Evolutionary conservation across 2,797 vertebrate species (phyloP).

Genomic region (Neopelma chrysocephalum): DNA sequence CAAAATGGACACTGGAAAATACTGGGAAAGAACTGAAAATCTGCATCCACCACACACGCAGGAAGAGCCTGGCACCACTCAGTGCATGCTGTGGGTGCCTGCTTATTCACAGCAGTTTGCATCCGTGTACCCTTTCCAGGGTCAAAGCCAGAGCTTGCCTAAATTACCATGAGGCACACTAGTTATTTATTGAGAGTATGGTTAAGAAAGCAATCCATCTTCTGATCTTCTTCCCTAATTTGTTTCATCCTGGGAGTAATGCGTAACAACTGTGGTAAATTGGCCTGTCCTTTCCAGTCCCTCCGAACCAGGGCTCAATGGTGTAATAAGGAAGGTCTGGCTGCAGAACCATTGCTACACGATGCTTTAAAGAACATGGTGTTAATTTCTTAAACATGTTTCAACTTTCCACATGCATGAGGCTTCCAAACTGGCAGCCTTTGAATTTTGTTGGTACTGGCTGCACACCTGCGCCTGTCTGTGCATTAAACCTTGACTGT

Average conservation of each 20-base stretch:
- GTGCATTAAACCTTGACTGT: conserved; percentile 91
- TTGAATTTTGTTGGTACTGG: conserved; percentile 84
- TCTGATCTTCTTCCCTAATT: conserved; percentile 9
- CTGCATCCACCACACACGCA: fast-evolving
- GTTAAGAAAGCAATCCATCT: neutral
- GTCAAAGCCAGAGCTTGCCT: neutral
- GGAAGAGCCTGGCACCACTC: neutral
- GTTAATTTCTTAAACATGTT: conserved; percentile 88
- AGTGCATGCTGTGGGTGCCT: fast-evolving
- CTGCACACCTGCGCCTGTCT: conserved; percentile 91
- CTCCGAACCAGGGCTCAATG: neutral
- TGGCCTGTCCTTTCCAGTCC: neutral
- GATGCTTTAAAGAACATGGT: conserved; percentile 86
- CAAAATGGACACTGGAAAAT: neutral
- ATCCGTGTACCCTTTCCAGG: neutral
- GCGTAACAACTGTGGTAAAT: neutral
- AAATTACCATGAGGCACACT: neutral
- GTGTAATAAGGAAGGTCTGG: conserved; percentile 75
- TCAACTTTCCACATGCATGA: conserved; percentile 81
- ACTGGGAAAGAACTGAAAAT: neutral
- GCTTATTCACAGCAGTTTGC: neutral
- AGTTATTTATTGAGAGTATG: neutral
- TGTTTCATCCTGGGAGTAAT: neutral
- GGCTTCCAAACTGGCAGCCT: conserved; percentile 85
- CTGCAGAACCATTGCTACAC: conserved; percentile 84